Evolutionary conservation across 2,113 vertebrate species (phyloP).

Genomic region (Lepidiolamprologus cunningtoni): DNA sequence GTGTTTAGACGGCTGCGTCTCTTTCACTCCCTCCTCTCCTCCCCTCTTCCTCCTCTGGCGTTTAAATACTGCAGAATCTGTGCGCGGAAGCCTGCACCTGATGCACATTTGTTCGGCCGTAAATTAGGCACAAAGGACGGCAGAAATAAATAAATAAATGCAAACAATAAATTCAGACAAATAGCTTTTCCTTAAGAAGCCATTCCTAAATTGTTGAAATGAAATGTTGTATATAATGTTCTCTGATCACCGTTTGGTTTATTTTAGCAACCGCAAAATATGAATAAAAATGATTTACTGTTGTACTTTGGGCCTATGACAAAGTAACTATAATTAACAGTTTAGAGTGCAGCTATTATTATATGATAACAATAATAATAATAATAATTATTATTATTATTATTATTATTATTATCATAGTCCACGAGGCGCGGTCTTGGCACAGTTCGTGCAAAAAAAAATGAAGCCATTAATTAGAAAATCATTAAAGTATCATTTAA

Average conservation of each 20-base stretch:
- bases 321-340: background rate
- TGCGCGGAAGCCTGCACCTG: background rate
- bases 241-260: background rate
- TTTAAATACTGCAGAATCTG: background rate
- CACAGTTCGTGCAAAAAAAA: background rate
- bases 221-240: background rate
- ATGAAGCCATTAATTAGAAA: background rate
- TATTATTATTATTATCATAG: accelerated
- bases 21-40: background rate
- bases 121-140: background rate
- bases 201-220: background rate
- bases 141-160: background rate
- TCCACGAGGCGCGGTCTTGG: background rate
- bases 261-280: accelerated
- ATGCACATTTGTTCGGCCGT: background rate
- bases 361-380: background rate
- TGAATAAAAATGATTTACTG: accelerated
- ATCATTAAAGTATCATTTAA: background rate
- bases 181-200: accelerated
- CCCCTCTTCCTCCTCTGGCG: background rate
- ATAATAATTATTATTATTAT: accelerated
- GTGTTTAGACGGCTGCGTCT: conserved; percentile 58
- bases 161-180: background rate
- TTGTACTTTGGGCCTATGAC: background rate
- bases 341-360: accelerated